Evolutionary conservation across 2,113 vertebrate species (phyloP).

Genomic region (Elachura formosa): DNA sequence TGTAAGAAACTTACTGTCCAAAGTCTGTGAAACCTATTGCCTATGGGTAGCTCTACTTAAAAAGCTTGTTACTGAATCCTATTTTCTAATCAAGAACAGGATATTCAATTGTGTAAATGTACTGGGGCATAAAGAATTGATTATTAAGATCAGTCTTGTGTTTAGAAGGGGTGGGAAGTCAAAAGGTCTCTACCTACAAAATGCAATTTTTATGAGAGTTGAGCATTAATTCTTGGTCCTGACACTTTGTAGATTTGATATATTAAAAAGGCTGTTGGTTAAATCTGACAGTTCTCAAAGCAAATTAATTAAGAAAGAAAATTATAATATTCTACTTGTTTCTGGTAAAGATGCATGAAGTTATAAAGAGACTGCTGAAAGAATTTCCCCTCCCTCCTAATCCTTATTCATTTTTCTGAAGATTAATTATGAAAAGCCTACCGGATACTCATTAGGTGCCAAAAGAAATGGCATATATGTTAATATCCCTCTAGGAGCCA

Average conservation of each 20-base stretch:
- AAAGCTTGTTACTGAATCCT: conserved; percentile 13
- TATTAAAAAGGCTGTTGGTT: conserved; percentile 30
- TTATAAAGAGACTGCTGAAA: conserved; percentile 5
- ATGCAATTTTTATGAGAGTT: conserved; percentile 26
- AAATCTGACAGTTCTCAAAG: conserved; percentile 10
- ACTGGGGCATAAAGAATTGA: conserved; percentile 2
- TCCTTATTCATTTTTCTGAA: conserved; percentile 10
- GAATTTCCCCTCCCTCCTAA: neutral
- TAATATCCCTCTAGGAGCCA: conserved; percentile 9
- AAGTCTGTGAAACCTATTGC: neutral
- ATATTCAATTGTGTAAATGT: conserved; percentile 18
- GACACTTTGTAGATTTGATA: neutral
- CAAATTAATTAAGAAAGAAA: conserved; percentile 38
- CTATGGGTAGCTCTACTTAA: neutral
- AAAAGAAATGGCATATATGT: conserved; percentile 40
- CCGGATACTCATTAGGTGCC: conserved; percentile 16
- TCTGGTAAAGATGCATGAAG: conserved; percentile 29
- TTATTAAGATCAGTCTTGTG: conserved; percentile 28
- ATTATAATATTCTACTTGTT: conserved; percentile 30
- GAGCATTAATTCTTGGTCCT: conserved; percentile 45
- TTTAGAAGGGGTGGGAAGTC: neutral
- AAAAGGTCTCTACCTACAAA: neutral
- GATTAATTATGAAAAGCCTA: conserved; percentile 41
- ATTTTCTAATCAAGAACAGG: conserved; percentile 42
- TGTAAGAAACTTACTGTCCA: neutral